Percentiles rank a stretch among this genome's conserved stretches.
phyloP scores from a whole-genome alignment of 2,797 vertebrate species.

The Clarias laeviceps region DNA sequence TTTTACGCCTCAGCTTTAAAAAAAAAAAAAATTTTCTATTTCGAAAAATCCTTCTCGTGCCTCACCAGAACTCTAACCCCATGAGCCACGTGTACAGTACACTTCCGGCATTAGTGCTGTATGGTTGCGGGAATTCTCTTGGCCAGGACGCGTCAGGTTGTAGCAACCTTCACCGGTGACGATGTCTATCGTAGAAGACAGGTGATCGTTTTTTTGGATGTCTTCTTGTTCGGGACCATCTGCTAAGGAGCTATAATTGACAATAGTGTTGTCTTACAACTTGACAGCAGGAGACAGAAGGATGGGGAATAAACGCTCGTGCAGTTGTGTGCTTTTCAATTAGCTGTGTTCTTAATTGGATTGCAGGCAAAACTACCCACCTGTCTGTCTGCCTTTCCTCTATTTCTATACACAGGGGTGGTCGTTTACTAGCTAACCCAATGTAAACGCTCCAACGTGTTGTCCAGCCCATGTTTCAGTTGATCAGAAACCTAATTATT shows the following conservation, averaged over 20 bases:
- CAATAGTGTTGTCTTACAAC: conserved; percentile 49
- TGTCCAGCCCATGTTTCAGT: neutral
- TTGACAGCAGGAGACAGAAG: conserved; percentile 22
- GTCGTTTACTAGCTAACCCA: conserved; percentile 1
- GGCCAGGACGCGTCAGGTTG: neutral
- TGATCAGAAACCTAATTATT: neutral
- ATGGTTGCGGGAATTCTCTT: neutral
- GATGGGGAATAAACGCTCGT: conserved; percentile 39
- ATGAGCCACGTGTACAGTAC: conserved; percentile 5
- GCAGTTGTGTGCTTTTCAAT: conserved; percentile 39
- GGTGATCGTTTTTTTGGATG: neutral
- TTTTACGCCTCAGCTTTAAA: conserved; percentile 14
- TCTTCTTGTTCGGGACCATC: conserved; percentile 15
- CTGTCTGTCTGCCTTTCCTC: neutral
- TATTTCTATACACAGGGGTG: neutral
- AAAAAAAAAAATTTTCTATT: too few relatives aligned
- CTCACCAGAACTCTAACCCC: conserved; percentile 13
- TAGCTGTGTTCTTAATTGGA: conserved; percentile 44
- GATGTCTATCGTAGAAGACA: neutral
- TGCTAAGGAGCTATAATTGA: conserved; percentile 30
- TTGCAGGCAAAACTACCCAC: conserved; percentile 12
- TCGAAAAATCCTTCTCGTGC: conserved; percentile 25
- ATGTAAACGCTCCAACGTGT: neutral
- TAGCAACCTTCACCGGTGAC: neutral
- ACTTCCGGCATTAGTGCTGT: conserved; percentile 4